Evolutionary conservation across 92 coral and sea anemone species (phyloP).

Genomic region (Parazoanthus atlanticus): DNA sequence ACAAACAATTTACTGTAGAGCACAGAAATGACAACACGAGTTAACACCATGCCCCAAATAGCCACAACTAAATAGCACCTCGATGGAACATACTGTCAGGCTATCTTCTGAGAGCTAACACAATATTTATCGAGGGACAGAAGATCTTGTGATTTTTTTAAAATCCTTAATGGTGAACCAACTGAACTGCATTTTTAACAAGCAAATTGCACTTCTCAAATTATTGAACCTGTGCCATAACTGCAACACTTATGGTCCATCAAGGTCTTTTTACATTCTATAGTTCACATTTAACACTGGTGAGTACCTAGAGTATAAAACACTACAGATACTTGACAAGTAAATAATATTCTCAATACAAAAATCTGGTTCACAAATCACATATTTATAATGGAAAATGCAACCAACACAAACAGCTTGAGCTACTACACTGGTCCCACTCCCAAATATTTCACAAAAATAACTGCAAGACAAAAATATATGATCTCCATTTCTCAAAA

Average conservation of each 20-base stretch:
- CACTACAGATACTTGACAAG: background rate
- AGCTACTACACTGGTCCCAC: background rate
- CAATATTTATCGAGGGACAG: background rate
- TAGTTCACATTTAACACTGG: background rate
- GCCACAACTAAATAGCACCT: too few species aligned
- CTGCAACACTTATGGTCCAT: too few species aligned
- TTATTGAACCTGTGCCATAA: too few species aligned
- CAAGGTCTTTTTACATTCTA: background rate
- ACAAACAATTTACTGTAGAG: too few species aligned
- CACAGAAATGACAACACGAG: too few species aligned
- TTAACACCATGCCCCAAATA: too few species aligned
- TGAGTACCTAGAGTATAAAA: background rate
- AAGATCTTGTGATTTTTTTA: too few species aligned
- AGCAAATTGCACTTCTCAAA: too few species aligned
- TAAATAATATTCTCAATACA: background rate
- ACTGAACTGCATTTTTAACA: background rate
- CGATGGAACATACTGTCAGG: background rate
- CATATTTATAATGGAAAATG: too few species aligned
- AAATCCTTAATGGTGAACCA: background rate
- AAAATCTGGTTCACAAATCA: background rate
- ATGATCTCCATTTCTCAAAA: conserved; percentile 2
- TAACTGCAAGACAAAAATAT: conserved; percentile 10
- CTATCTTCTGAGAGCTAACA: background rate
- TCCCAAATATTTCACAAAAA: conserved; percentile 27
- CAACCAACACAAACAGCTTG: background rate